Evolutionary conservation across 2,113 vertebrate species (phyloP).

Genomic region (Edolisoma coerulescens): DNA sequence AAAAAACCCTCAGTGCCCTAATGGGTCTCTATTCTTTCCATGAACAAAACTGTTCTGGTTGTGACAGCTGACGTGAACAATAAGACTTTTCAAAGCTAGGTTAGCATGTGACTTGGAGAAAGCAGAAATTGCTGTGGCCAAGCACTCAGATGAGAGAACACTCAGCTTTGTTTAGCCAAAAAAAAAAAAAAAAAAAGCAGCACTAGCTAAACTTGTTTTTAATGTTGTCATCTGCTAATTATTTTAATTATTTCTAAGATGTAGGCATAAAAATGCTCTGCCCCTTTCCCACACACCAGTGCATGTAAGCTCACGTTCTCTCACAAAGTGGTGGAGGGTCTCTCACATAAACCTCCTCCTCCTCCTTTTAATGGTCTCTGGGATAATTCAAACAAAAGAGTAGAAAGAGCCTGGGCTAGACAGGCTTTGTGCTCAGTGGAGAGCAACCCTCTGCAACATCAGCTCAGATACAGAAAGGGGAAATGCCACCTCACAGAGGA

Average conservation of each 20-base stretch:
- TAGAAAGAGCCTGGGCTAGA: neutral
- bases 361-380: neutral
- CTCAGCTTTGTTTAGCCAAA: neutral
- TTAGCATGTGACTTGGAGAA: neutral
- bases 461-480: neutral
- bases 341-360: neutral
- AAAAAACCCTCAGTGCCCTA: neutral
- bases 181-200: too few relatives aligned
- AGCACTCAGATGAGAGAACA: neutral
- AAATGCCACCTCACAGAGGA: neutral
- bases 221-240: neutral
- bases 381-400: neutral
- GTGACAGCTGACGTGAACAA: neutral
- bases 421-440: neutral
- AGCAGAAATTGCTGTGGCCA: neutral
- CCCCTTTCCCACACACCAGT: neutral
- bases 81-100: neutral
- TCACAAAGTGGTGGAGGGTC: neutral
- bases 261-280: neutral
- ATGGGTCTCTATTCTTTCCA: neutral
- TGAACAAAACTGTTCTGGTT: neutral
- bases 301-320: neutral
- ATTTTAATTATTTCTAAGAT: neutral
- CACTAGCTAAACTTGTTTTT: neutral
- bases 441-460: neutral